Percentiles rank a stretch among this genome's conserved stretches.
Evolutionary conservation across 2,113 vertebrate species (phyloP).

Genomic region (Pomatostomus ruficeps): DNA sequence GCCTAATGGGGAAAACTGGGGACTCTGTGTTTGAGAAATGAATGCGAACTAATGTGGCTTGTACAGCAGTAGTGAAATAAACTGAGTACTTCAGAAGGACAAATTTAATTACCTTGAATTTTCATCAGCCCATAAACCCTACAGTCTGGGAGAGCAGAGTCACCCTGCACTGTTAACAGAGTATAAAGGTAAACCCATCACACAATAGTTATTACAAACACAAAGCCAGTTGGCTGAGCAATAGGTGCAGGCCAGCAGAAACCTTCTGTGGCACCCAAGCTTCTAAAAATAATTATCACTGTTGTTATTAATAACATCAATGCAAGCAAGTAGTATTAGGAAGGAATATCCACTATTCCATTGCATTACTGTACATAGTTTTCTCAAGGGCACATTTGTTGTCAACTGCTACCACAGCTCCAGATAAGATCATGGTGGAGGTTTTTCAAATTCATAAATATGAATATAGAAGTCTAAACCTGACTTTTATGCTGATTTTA

Average conservation of each 20-base stretch:
- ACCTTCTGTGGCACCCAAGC: not conserved
- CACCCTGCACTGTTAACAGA: not conserved
- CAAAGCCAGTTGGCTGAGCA: not conserved
- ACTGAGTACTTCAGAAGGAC: not conserved
- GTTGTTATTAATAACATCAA: constrained; percentile 11
- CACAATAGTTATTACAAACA: not conserved
- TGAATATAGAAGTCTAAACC: constrained; percentile 64
- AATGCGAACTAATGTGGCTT: not conserved
- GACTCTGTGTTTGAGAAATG: not conserved
- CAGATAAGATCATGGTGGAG: constrained; percentile 62
- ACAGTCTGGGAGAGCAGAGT: not conserved
- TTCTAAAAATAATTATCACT: not conserved
- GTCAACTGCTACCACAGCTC: constrained; percentile 55
- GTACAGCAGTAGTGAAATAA: not conserved
- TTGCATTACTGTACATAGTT: not conserved
- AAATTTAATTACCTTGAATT: constrained; percentile 27
- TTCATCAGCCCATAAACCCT: constrained; percentile 1
- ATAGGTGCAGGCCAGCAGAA: constrained; percentile 34
- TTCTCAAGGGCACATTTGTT: constrained; percentile 72
- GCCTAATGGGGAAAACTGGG: not conserved
- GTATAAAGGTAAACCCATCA: not conserved
- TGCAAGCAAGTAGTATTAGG: not conserved
- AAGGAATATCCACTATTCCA: not conserved
- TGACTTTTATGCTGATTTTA: constrained; percentile 69
- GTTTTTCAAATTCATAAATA: constrained; percentile 71